Evolutionary conservation across 1,140 invertebrate genomes (phyloP).

Genomic region (Venturia canescens): DNA sequence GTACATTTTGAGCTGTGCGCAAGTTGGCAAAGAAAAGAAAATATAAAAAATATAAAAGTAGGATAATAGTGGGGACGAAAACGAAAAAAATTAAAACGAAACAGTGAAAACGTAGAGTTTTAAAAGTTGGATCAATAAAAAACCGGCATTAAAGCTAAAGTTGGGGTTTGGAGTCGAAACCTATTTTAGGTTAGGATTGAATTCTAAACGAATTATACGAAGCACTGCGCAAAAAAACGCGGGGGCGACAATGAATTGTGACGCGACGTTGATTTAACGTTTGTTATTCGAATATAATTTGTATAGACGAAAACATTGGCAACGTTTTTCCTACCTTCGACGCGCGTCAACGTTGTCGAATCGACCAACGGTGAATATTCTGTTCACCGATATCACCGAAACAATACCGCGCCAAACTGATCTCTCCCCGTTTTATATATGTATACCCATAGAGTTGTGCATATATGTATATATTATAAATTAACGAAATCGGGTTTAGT

Average conservation of each 20-base stretch:
- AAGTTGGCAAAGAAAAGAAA: neutral
- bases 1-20: constrained; percentile 85
- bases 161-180: constrained; percentile 19
- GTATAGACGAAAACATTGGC: neutral
- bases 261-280: neutral
- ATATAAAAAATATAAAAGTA: neutral
- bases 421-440: neutral
- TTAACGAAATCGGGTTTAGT: neutral
- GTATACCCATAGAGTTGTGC: too few relatives aligned
- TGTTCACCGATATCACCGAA: neutral
- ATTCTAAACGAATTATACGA: constrained; percentile 63
- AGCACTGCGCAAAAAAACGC: constrained; percentile 57
- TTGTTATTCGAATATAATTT: too few relatives aligned
- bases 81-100: neutral
- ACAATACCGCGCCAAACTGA: neutral
- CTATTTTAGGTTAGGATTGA: constrained; percentile 59
- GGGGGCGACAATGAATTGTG: neutral
- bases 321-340: constrained; percentile 21
- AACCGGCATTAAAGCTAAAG: neutral
- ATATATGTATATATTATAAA: neutral
- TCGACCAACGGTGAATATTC: neutral
- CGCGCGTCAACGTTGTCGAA: constrained; percentile 11
- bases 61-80: neutral
- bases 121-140: neutral
- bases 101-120: neutral